Conservation (phyloP, 2,888 invertebrate genomes). For the Prostheceraeus crozeri region DNA sequence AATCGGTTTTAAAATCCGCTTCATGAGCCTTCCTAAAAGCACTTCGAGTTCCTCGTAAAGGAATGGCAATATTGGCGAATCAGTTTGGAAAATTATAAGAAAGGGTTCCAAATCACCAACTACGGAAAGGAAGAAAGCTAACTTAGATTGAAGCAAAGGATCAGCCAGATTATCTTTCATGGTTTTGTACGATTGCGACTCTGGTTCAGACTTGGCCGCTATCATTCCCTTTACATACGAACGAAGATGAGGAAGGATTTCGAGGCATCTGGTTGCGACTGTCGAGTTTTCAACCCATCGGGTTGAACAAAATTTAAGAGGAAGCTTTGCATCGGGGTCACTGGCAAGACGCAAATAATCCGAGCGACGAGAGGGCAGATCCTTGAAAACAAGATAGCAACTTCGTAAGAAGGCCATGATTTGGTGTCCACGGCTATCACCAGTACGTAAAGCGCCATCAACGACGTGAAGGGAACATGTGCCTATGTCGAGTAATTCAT, state of each 20-base stretch:
- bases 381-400: slow-evolving; percentile 13
- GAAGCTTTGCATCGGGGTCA: slow-evolving; percentile 3
- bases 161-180: slow-evolving; percentile 10
- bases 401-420: slow-evolving; percentile 14
- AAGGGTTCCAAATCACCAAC: slow-evolving; percentile 10
- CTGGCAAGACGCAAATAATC: slow-evolving; percentile 15
- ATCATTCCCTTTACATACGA: slow-evolving; percentile 8
- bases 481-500: slow-evolving; percentile 11
- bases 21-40: slow-evolving; percentile 1
- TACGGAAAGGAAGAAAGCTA: slow-evolving; percentile 14
- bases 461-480: slow-evolving; percentile 17
- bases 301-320: slow-evolving; percentile 22
- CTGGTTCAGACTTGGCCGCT: slow-evolving; percentile 1
- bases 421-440: not conserved
- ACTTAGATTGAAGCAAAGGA: slow-evolving; percentile 14
- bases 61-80: slow-evolving; percentile 11
- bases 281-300: slow-evolving; percentile 15
- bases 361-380: not conserved
- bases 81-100: not conserved
- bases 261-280: slow-evolving; percentile 13
- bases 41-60: slow-evolving; percentile 15
- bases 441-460: slow-evolving; percentile 14
- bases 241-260: slow-evolving; percentile 18
- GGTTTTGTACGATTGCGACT: slow-evolving; percentile 8
- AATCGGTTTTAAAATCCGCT: slow-evolving; percentile 9